Percentiles rank a stretch among this genome's conserved stretches.
Conservation (phyloP, 2,113 vertebrate genomes). For the Hemiprocne comata region DNA sequence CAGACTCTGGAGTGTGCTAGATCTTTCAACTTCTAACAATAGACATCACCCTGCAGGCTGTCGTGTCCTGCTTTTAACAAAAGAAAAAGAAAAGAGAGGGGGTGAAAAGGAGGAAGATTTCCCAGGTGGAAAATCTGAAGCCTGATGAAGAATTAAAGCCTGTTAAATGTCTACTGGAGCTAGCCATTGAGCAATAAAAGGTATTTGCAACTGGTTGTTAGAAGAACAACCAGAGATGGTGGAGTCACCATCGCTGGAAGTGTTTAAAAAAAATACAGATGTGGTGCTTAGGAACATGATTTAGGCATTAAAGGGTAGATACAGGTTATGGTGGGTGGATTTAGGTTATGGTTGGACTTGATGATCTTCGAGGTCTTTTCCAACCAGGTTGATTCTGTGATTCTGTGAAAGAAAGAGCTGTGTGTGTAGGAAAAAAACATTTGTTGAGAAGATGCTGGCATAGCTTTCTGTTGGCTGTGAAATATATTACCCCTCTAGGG, state of each 20-base stretch:
- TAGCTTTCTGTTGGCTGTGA: neutral
- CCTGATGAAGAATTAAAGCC: conserved; percentile 62
- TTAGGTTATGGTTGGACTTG: too few relatives aligned
- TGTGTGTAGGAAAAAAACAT: neutral
- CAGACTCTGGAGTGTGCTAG: conserved; percentile 40
- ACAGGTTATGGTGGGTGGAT: too few relatives aligned
- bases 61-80: conserved; percentile 46
- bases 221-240: too few relatives aligned
- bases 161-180: conserved; percentile 25
- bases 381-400: too few relatives aligned
- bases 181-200: conserved; percentile 39
- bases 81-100: neutral
- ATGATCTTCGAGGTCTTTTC: too few relatives aligned
- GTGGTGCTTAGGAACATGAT: too few relatives aligned
- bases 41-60: conserved; percentile 53
- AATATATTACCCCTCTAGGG: neutral
- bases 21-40: conserved; percentile 66
- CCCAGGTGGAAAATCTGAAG: conserved; percentile 46
- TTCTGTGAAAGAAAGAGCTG: neutral
- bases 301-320: too few relatives aligned
- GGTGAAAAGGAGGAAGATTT: conserved; percentile 31
- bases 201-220: neutral
- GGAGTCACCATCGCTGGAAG: too few relatives aligned
- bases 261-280: too few relatives aligned
- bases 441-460: conserved; percentile 27